Percentiles rank a stretch among this genome's conserved stretches.
phyloP scores from a whole-genome alignment of 2,888 invertebrate genomes.

The Galerucella calmariensis region DNA sequence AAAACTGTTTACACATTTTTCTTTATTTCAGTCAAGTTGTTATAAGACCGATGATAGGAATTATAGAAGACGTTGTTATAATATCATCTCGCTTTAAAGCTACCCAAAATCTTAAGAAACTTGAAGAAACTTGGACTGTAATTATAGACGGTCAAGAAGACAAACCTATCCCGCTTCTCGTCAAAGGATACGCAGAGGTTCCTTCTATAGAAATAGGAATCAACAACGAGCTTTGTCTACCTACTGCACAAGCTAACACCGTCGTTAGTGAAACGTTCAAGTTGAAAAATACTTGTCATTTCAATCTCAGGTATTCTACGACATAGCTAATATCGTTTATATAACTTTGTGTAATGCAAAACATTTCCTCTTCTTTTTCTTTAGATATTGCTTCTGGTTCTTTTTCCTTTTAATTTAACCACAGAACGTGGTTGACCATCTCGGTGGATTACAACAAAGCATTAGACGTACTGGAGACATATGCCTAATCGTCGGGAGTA shows the following conservation, averaged over 20 bases:
- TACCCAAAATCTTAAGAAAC: slow-evolving; percentile 51
- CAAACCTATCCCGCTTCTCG: slow-evolving; percentile 57
- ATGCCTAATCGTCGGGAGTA: too few relatives aligned
- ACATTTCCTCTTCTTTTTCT: too few relatives aligned
- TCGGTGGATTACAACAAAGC: too few relatives aligned
- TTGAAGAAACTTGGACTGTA: slow-evolving; percentile 64
- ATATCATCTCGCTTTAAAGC: slow-evolving; percentile 62
- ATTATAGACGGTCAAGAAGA: slow-evolving; percentile 62
- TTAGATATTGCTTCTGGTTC: too few relatives aligned
- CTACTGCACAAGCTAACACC: slow-evolving; percentile 60
- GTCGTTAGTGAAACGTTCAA: slow-evolving; percentile 54
- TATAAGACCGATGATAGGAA: slow-evolving; percentile 65
- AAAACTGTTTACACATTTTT: slow-evolving; percentile 10
- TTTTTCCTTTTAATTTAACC: too few relatives aligned
- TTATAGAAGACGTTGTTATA: slow-evolving; percentile 61
- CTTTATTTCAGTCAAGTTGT: slow-evolving; percentile 56
- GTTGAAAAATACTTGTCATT: slow-evolving; percentile 62
- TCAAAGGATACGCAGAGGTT: slow-evolving; percentile 62
- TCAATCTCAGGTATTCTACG: slow-evolving; percentile 58
- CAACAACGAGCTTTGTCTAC: slow-evolving; percentile 59
- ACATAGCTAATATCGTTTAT: neutral
- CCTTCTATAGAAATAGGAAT: slow-evolving; percentile 57
- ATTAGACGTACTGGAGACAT: too few relatives aligned
- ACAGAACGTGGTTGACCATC: too few relatives aligned
- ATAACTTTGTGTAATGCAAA: neutral